These are phyloP conservation scores for Pomatorhinus ruficollis DNA, from an alignment of 2,113 vertebrate species.

Conservation along the genomic window DNA sequence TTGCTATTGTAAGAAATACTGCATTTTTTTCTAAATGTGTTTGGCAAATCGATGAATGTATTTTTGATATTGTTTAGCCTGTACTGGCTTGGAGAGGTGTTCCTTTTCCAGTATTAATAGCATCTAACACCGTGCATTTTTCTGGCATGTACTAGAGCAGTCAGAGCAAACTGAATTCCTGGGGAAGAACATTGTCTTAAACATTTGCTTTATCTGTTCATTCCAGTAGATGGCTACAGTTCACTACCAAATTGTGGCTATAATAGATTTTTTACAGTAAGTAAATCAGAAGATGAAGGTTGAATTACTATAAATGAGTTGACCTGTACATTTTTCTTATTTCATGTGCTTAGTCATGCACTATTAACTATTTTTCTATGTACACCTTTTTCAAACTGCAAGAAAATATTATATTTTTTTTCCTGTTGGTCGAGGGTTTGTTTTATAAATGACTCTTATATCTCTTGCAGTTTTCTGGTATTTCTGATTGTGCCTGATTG, in stretches of 20 bases:
- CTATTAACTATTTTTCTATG: conserved; percentile 58
- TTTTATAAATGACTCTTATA: not conserved
- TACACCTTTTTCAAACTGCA: conserved; percentile 47
- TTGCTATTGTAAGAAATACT: not conserved
- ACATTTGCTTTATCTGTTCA: conserved; percentile 76
- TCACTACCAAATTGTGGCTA: conserved; percentile 77
- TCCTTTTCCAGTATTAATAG: conserved; percentile 50
- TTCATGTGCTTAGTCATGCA: conserved; percentile 76
- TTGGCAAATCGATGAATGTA: not conserved
- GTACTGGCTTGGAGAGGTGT: not conserved
- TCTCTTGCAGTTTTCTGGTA: conserved; percentile 22
- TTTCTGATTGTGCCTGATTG: conserved; percentile 30
- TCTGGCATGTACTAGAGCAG: conserved; percentile 24
- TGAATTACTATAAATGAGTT: conserved; percentile 81
- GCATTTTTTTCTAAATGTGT: not conserved
- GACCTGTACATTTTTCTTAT: conserved; percentile 79
- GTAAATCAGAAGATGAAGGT: conserved; percentile 80
- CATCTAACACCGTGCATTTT: conserved; percentile 49
- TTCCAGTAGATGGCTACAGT: conserved; percentile 88
- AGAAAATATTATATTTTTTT: conserved; percentile 19
- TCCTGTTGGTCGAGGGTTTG: not conserved
- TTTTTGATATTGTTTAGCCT: conserved; percentile 41
- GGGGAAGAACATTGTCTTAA: conserved; percentile 56
- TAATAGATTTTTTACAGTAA: conserved; percentile 78
- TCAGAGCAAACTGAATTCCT: conserved; percentile 59